Conservation (phyloP, 2,888 invertebrate genomes). For the Icerya purchasi region DNA sequence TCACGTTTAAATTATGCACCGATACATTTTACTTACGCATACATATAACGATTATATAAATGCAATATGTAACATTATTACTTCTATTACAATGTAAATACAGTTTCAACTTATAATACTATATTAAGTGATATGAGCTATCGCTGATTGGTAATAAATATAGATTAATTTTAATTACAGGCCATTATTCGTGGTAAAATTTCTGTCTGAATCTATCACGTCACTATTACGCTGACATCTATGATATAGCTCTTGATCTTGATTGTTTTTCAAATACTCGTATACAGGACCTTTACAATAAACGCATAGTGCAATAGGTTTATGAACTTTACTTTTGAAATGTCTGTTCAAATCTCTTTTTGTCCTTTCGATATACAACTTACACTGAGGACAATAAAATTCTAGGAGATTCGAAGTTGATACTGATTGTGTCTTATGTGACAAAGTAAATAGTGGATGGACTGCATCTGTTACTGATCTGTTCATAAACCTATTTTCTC, state of each 20-base stretch:
- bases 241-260: neutral
- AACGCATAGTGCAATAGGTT: neutral
- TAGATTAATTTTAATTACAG: no score
- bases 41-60: no score
- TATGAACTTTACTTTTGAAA: neutral
- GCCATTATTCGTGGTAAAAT: no score
- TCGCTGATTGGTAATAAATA: no score
- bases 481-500: no score
- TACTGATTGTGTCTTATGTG: neutral
- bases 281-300: neutral
- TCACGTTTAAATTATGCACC: no score
- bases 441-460: neutral
- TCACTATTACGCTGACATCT: neutral
- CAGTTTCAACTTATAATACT: no score
- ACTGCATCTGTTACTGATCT: neutral
- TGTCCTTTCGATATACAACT: neutral
- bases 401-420: neutral
- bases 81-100: no score
- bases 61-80: no score
- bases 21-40: no score
- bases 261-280: neutral
- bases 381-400: neutral
- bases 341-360: neutral
- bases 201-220: neutral
- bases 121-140: no score